Evolutionary conservation across 1,140 invertebrate species (phyloP), one percentile per base, ranked within the genome.

Genomic region (Aradophagus sp.): DNA sequence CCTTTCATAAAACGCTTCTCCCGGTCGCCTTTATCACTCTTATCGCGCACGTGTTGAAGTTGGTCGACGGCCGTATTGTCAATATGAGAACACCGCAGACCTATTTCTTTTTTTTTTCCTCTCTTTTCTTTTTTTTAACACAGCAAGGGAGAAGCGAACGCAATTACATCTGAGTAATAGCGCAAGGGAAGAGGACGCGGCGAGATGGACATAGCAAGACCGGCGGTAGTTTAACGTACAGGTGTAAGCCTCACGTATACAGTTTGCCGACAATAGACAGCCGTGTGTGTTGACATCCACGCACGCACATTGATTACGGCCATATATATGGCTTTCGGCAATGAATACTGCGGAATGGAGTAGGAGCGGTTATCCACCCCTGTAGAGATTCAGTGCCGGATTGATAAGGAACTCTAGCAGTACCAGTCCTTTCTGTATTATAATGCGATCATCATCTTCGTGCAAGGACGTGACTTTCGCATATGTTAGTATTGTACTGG

Each of bases 111-210:
- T 71, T 29, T 29, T 5, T 29, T 10, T 29, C 10, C 10, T 29
- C 10, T 29, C 10, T 29, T 29, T n/a, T 29, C 11, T 29, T 29
- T 29, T 29, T 10, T 29, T 10, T 62, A 52, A 63, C 53, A 23
- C 67, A 34, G 59, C 58, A 38, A 59, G 67, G 59, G 67, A 69
- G n/a, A 29, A 53, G 67, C 52, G 58, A 63, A 70, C 52, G 67
- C 67, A 70, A 70, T 70, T 70, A 63, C 67, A 70, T 63, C 67
- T 70, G 58, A 70, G 67, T 70, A 70, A 70, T 70, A 70, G 67
- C 45, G 38, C 36, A 23, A 45, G 50, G 52, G 52, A 50, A 34
- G 58, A 50, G 66, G 16, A 48, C 31, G 35, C 19, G 36, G 29
- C 38, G 67, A 63, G 53, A 70, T 58, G 44, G 67, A 70, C 67